Evolutionary conservation across 2,113 vertebrate species (phyloP).

Genomic region (Gymnocephalus cernua): DNA sequence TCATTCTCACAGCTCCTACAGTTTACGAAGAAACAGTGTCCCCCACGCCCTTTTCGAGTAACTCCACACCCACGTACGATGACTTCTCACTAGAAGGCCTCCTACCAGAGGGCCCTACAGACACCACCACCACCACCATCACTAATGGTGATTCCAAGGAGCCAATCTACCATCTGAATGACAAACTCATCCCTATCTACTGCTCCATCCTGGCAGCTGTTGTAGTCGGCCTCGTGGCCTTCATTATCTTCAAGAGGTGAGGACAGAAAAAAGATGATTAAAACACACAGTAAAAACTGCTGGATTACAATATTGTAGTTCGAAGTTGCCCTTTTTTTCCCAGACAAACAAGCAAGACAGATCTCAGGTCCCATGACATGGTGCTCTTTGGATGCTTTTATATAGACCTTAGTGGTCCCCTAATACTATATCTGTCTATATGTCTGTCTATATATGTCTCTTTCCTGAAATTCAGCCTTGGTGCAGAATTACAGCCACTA

Average conservation of each 20-base stretch:
- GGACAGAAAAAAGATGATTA: conserved; percentile 25
- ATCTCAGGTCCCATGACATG: too few relatives aligned
- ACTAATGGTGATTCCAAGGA: conserved; percentile 84
- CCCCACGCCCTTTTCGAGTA: not conserved
- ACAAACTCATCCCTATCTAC: conserved; percentile 96
- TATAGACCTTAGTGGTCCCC: too few relatives aligned
- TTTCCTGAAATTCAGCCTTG: too few relatives aligned
- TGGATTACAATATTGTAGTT: not conserved
- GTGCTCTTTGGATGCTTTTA: too few relatives aligned
- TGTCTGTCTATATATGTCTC: too few relatives aligned
- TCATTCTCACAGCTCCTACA: not conserved
- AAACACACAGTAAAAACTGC: not conserved
- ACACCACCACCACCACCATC: conserved; percentile 66
- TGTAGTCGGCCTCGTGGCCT: conserved; percentile 93
- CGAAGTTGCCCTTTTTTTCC: not conserved
- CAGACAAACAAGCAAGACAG: not conserved
- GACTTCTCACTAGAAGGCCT: not conserved
- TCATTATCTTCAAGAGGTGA: conserved; percentile 96
- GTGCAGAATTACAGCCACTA: too few relatives aligned
- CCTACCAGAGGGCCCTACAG: conserved; percentile 51
- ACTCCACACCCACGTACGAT: conserved; percentile 12
- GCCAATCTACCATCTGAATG: conserved; percentile 79
- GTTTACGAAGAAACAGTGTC: not conserved
- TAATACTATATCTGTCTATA: too few relatives aligned
- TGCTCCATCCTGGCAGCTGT: conserved; percentile 96